These are phyloP conservation scores for Perithous albicinctus DNA, from an alignment of 2,888 invertebrate species.

Conservation along the genomic window DNA sequence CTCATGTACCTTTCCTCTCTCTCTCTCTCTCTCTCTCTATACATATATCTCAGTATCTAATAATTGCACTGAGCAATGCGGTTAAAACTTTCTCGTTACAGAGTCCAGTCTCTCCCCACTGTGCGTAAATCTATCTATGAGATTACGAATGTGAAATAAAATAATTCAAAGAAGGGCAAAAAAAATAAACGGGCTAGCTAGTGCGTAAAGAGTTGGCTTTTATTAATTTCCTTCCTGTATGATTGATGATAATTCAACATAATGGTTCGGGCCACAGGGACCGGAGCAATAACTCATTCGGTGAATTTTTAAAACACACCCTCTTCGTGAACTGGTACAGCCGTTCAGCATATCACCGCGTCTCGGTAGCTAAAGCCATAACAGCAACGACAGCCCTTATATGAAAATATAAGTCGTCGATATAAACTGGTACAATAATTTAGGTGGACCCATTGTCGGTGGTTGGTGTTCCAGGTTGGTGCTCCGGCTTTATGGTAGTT, in stretches of 20 bases:
- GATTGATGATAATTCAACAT: constrained; percentile 77
- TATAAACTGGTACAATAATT: constrained; percentile 76
- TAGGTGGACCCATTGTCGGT: constrained; percentile 72
- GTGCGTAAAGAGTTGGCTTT: constrained; percentile 67
- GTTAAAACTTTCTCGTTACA: constrained; percentile 26
- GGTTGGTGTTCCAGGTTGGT: constrained; percentile 41
- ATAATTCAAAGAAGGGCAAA: neutral
- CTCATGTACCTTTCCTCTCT: neutral
- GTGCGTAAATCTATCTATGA: constrained; percentile 9
- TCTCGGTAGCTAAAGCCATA: constrained; percentile 64
- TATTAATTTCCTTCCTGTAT: constrained; percentile 74
- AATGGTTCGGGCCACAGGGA: constrained; percentile 73
- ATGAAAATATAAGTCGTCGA: constrained; percentile 60
- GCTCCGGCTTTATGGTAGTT: constrained; percentile 61
- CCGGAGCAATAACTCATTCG: constrained; percentile 73
- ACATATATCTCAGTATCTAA: too few relatives aligned
- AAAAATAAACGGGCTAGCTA: neutral
- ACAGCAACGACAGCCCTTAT: constrained; percentile 52
- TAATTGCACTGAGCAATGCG: constrained; percentile 20
- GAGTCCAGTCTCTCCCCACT: constrained; percentile 1
- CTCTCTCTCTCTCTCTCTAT: too few relatives aligned
- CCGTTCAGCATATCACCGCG: constrained; percentile 54
- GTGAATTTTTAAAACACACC: constrained; percentile 65
- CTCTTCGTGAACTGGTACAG: constrained; percentile 43
- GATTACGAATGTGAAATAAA: constrained; percentile 22